Percentiles rank a stretch among this genome's conserved stretches.
Evolutionary conservation across 1,140 invertebrate species (phyloP).

Genomic region (Brachystomella parvula): DNA sequence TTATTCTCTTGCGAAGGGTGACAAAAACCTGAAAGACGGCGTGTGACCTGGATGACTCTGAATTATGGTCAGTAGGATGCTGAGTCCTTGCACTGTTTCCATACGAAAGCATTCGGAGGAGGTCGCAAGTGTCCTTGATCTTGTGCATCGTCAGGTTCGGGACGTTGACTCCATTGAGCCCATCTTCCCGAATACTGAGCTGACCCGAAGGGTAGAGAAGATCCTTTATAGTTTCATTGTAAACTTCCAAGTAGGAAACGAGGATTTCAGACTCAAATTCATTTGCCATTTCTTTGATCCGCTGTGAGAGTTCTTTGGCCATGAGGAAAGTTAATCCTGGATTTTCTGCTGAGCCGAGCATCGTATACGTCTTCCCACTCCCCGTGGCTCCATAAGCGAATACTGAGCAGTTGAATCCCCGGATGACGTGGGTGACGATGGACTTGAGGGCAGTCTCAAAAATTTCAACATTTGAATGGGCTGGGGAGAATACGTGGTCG

Average conservation of each 20-base stretch:
- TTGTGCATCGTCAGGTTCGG: slow-evolving; percentile 71
- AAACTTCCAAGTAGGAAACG: slow-evolving; percentile 56
- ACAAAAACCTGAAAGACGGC: slow-evolving; percentile 78
- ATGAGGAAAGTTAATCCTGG: slow-evolving; percentile 92
- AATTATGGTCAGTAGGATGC: slow-evolving; percentile 94
- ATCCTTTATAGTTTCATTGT: slow-evolving; percentile 93
- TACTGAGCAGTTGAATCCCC: slow-evolving; percentile 78
- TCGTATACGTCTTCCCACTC: slow-evolving; percentile 95
- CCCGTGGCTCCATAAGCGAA: slow-evolving; percentile 90
- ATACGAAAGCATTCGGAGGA: slow-evolving; percentile 71
- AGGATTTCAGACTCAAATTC: slow-evolving; percentile 60
- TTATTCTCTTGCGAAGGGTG: slow-evolving; percentile 19
- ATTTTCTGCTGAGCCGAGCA: slow-evolving; percentile 73
- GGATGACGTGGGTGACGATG: slow-evolving; percentile 62
- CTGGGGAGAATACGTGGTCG: slow-evolving; percentile 67
- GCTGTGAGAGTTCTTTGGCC: slow-evolving; percentile 76
- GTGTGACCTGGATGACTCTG: slow-evolving; percentile 92
- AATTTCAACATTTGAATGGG: slow-evolving; percentile 61
- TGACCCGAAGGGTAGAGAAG: slow-evolving; percentile 65
- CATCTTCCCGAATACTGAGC: slow-evolving; percentile 76
- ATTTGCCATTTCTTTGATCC: slow-evolving; percentile 62
- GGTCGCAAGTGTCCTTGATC: slow-evolving; percentile 68
- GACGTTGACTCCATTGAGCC: slow-evolving; percentile 65
- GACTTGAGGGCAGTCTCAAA: slow-evolving; percentile 68
- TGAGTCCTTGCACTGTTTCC: slow-evolving; percentile 90